These are phyloP conservation scores for Anarrhichthys ocellatus DNA, from an alignment of 2,113 vertebrate species.

Conservation along the genomic window DNA sequence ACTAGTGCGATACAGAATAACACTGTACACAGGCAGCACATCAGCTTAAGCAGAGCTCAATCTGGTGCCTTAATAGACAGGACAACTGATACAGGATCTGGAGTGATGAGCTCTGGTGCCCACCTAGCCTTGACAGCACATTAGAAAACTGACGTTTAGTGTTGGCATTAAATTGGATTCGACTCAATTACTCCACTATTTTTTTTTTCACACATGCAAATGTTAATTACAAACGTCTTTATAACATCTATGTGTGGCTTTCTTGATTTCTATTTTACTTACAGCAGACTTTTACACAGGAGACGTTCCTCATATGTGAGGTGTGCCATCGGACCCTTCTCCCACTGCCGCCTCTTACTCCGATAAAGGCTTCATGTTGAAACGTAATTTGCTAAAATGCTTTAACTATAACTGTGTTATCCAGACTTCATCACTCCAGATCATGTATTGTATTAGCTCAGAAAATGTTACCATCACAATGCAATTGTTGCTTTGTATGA, in stretches of 20 bases:
- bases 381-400: neutral
- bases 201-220: neutral
- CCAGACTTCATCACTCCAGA: slow-evolving; percentile 3
- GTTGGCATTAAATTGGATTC: neutral
- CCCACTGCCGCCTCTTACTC: neutral
- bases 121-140: neutral
- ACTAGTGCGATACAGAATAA: neutral
- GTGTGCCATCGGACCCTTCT: neutral
- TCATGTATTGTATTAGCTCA: neutral
- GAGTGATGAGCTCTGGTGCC: neutral
- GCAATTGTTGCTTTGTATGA: neutral
- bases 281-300: neutral
- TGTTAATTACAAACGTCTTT: neutral
- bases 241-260: neutral
- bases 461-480: neutral
- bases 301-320: too few species aligned
- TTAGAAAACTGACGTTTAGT: neutral
- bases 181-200: neutral
- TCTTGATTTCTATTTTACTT: neutral
- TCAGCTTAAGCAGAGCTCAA: neutral
- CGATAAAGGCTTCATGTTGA: neutral
- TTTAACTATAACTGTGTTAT: neutral
- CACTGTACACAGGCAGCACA: neutral
- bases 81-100: neutral
- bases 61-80: neutral